Conservation (phyloP, 2,888 invertebrate species). For the Ferrisia virgata region DNA sequence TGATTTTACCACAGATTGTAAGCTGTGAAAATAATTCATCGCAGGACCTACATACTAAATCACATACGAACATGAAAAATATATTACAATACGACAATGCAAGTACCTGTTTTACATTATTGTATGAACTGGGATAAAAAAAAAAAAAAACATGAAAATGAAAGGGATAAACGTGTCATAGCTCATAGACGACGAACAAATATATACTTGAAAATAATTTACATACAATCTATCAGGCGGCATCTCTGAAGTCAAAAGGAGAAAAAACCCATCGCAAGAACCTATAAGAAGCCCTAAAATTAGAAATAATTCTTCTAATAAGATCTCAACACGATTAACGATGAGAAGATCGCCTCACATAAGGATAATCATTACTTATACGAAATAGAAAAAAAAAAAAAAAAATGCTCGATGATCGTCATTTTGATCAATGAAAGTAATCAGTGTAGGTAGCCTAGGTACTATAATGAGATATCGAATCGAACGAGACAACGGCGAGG, state of each 20-base stretch:
- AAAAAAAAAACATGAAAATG: too few species aligned
- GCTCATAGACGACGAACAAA: not conserved
- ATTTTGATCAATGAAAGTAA: conserved; percentile 6
- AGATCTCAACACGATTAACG: not conserved
- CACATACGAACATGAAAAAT: not conserved
- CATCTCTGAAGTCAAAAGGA: too few species aligned
- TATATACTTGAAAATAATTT: not conserved
- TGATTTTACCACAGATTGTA: not conserved
- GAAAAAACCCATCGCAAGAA: not conserved
- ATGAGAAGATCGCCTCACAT: not conserved
- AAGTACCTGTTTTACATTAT: too few species aligned
- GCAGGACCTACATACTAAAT: not conserved
- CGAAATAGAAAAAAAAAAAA: too few species aligned
- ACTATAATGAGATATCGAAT: too few species aligned
- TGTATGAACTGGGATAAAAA: too few species aligned
- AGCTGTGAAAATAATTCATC: not conserved
- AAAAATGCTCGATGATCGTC: not conserved
- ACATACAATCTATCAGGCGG: not conserved
- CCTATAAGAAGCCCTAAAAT: not conserved
- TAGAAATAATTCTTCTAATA: not conserved
- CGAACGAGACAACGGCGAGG: not conserved
- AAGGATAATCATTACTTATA: conserved; percentile 17
- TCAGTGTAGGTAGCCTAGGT: too few species aligned
- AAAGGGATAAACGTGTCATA: too few species aligned
- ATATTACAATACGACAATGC: not conserved